Conservation (phyloP, 2,797 vertebrate species). For the Rhinichthys osculus region DNA sequence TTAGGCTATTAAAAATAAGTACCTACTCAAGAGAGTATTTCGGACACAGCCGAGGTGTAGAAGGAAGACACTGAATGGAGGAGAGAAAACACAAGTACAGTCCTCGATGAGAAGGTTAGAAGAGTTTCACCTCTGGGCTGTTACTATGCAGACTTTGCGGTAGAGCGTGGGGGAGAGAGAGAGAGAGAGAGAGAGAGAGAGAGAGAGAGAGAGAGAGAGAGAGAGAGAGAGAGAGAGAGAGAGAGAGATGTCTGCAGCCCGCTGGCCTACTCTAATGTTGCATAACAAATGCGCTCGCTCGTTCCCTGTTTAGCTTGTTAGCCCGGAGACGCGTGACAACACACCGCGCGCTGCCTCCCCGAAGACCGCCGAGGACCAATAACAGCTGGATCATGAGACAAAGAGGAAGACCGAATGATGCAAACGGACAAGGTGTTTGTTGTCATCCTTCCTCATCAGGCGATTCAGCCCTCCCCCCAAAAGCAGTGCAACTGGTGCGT, state of each 20-base stretch:
- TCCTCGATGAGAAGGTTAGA: conserved; percentile 11
- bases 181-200: neutral
- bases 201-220: too few relatives aligned
- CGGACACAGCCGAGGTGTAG: neutral
- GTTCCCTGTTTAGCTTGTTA: conserved; percentile 26
- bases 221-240: neutral
- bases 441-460: neutral
- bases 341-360: neutral
- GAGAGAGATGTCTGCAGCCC: conserved; percentile 29
- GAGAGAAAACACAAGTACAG: conserved; percentile 27
- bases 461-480: neutral
- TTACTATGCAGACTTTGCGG: conserved; percentile 57
- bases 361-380: conserved; percentile 20
- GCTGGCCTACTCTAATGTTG: conserved; percentile 52
- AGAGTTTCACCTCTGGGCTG: conserved; percentile 51
- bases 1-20: neutral
- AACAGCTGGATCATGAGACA: conserved; percentile 5
- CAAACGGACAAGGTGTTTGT: conserved; percentile 13
- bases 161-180: neutral
- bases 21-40: neutral
- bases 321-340: conserved; percentile 36
- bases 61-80: neutral
- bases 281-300: conserved; percentile 48
- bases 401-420: conserved; percentile 2
- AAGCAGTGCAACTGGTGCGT: neutral